Conservation (phyloP, 2,113 vertebrate species). For the Corydoras maculifer region DNA sequence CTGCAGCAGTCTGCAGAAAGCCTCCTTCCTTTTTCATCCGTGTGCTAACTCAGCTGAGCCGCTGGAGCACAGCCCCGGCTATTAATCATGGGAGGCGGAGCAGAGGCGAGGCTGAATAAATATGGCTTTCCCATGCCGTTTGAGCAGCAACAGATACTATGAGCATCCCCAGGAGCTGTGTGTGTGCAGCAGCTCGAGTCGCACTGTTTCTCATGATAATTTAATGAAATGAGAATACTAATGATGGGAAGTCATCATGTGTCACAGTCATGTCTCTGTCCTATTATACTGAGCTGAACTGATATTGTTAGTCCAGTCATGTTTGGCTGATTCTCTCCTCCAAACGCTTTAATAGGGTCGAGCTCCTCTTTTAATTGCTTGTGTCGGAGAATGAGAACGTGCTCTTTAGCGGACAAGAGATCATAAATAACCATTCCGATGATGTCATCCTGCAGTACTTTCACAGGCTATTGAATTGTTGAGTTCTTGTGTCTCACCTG, state of each 20-base stretch:
- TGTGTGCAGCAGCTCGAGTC: too few relatives aligned
- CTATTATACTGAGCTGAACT: background rate
- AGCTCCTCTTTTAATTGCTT: background rate
- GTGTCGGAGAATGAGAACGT: background rate
- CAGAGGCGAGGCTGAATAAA: constrained; percentile 18
- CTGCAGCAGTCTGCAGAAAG: constrained; percentile 22
- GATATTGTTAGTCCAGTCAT: constrained; percentile 2
- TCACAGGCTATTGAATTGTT: background rate
- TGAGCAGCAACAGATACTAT: background rate
- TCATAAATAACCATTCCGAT: background rate
- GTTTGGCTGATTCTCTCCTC: background rate
- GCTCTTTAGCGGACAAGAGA: background rate
- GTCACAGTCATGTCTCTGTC: too few relatives aligned
- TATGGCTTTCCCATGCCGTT: constrained; percentile 5
- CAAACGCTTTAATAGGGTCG: constrained; percentile 6
- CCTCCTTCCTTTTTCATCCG: constrained; percentile 36
- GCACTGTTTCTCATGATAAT: too few relatives aligned
- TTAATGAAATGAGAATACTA: too few relatives aligned
- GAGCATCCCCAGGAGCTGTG: too few relatives aligned
- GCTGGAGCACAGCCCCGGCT: constrained; percentile 1
- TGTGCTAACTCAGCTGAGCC: constrained; percentile 14
- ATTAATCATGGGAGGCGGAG: constrained; percentile 34
- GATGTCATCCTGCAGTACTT: background rate
- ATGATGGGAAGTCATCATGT: too few relatives aligned
- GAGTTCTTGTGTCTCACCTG: too few relatives aligned